Conservation (phyloP, 2,888 invertebrate species). For the Drosophila borealis region DNA sequence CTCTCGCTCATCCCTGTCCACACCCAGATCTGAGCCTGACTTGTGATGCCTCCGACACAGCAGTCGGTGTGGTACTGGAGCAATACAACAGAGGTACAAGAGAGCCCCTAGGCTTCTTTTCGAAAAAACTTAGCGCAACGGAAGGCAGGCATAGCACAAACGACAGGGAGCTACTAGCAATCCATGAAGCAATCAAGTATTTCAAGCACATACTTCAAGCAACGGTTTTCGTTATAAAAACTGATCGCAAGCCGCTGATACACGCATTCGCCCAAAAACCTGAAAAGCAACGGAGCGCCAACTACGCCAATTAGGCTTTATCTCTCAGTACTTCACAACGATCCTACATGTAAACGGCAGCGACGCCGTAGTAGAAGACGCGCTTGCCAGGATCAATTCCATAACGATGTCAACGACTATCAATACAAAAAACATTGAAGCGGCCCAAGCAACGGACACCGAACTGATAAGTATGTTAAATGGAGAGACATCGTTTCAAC, state of each 20-base stretch:
- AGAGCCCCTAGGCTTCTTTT: too few relatives aligned
- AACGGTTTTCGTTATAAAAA: constrained; percentile 4
- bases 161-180: constrained; percentile 16
- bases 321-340: too few relatives aligned
- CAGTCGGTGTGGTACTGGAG: too few relatives aligned
- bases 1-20: background rate
- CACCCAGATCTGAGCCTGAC: too few relatives aligned
- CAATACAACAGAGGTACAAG: background rate
- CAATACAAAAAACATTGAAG: too few relatives aligned
- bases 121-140: too few relatives aligned
- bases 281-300: too few relatives aligned
- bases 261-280: constrained; percentile 5
- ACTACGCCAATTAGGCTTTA: too few relatives aligned
- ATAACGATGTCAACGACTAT: constrained; percentile 7
- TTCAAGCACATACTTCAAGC: constrained; percentile 14
- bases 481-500: background rate
- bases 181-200: constrained; percentile 9
- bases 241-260: constrained; percentile 7
- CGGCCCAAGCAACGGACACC: background rate
- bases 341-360: too few relatives aligned
- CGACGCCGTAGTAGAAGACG: constrained; percentile 10
- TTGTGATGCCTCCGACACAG: too few relatives aligned
- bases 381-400: constrained; percentile 6
- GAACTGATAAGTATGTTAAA: background rate
- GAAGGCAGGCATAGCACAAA: constrained; percentile 1